Base-by-base conservation (phyloP, 1,140 invertebrate genomes). In the Caenorhabditis tropicalis region DNA sequence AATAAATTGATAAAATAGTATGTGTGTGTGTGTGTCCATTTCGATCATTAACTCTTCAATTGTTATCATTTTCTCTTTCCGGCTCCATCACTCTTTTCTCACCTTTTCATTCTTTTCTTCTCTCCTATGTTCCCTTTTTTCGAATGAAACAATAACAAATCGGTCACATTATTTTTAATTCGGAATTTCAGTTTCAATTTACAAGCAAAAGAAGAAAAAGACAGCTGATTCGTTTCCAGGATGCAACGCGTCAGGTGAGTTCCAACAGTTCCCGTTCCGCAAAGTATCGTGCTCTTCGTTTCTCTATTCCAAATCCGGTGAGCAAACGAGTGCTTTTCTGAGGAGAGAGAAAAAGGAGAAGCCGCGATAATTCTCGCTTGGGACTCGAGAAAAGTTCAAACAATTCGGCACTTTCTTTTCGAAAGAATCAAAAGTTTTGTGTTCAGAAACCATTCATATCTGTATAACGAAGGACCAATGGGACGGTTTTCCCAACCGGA, bases 201-300 rank as follows among this genome's bases (percentile, higher is more conserved):
- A 51, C 5, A 19, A 51, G 49, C 6, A 51, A 4, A 5, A 21
- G 6, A 51, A 4, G 3, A 10, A 12, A 58, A 29, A 27, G 27
- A 6, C 58, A 33, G 36, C 36, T 74, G 65, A 56, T 56, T 51
- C 15, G 24, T 24, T 74, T 74, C 65, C 65, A 74, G 65, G 65
- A 74, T 74, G 65, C 65, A 36, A 74, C 65, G 65, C 65, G 65
- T 74, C 19, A 74, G 65, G 65, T 74, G 65, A 74, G 65, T 74
- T 43, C 58, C 29, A 65, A 65, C 33, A 65, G 29, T 65, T 65
- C 58, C 65, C 33, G 36, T 74, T 74, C 65, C 65, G 65, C 29
- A 19, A 9, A 19, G 65, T 74, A 43, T 74, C 65, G 65, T 74
- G 65, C 65, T 74, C 65, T 21, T 29, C 43, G n/a, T 36, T 31